phyloP scores from a whole-genome alignment of 2,113 vertebrate genomes.

The Canis aureus region DNA sequence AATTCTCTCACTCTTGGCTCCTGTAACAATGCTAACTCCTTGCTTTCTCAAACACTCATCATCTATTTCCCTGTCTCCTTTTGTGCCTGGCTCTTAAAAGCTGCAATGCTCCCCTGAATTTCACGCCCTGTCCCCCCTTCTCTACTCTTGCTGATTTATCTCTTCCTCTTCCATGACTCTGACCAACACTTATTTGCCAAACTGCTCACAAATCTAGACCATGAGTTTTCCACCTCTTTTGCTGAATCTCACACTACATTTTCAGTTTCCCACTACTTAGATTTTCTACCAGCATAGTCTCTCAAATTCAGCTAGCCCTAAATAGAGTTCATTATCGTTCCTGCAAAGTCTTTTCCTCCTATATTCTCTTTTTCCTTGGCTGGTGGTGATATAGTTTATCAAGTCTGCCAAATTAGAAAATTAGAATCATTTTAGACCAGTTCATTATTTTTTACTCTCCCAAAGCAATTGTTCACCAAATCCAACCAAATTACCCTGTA shows the following conservation, averaged over 20 bases:
- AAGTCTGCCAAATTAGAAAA: background rate
- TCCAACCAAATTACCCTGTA: background rate
- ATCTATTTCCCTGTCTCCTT: background rate
- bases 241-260: background rate
- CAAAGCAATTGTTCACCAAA: constrained; percentile 9
- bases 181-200: background rate
- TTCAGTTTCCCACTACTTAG: background rate
- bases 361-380: background rate
- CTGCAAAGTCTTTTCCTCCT: background rate
- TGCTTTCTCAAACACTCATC: background rate
- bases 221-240: background rate
- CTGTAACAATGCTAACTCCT: background rate
- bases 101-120: too few species aligned
- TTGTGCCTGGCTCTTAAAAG: background rate
- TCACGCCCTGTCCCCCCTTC: rapidly evolving
- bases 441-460: background rate
- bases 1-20: background rate
- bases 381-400: background rate
- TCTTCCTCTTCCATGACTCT: background rate
- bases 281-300: background rate
- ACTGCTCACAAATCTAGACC: background rate
- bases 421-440: background rate
- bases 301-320: background rate
- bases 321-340: background rate
- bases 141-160: background rate